Evolutionary conservation across 2,888 invertebrate genomes (phyloP).

Genomic region (Deilephila porcellus): DNA sequence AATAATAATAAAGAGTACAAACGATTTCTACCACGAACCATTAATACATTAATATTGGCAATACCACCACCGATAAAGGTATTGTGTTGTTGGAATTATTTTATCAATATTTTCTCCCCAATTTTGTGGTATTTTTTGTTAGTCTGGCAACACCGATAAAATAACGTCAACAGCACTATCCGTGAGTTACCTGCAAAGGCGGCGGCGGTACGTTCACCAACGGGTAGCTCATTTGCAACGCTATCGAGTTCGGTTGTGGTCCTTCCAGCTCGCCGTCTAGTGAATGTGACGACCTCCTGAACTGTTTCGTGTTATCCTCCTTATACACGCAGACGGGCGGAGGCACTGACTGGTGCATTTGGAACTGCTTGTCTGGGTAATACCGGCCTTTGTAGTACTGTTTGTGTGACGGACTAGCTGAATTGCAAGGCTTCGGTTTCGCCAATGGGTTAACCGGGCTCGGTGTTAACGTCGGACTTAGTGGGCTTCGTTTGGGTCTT

Average conservation of each 20-base stretch:
- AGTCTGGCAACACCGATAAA: slow-evolving; percentile 2
- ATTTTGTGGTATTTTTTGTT: not conserved
- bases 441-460: slow-evolving; percentile 57
- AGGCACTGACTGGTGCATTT: slow-evolving; percentile 71
- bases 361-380: slow-evolving; percentile 47
- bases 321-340: slow-evolving; percentile 45
- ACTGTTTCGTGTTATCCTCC: slow-evolving; percentile 53
- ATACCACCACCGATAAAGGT: slow-evolving; percentile 20
- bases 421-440: slow-evolving; percentile 54
- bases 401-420: slow-evolving; percentile 47
- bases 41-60: slow-evolving; percentile 19
- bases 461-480: slow-evolving; percentile 48
- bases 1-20: slow-evolving; percentile 25
- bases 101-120: not conserved
- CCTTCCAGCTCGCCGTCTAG: slow-evolving; percentile 74
- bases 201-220: slow-evolving; percentile 84
- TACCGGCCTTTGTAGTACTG: slow-evolving; percentile 56
- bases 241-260: slow-evolving; percentile 85
- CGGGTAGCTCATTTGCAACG: slow-evolving; percentile 87
- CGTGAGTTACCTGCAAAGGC: slow-evolving; percentile 68
- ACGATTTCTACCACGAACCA: slow-evolving; percentile 1
- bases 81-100: not conserved
- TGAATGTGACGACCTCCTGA: slow-evolving; percentile 71
- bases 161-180: not conserved
- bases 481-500: slow-evolving; percentile 59